A percentile compares a stretch with the other conserved stretches of the same genome.
Evolutionary conservation across 2,113 vertebrate genomes (phyloP).

Genomic region (Sprattus sprattus): DNA sequence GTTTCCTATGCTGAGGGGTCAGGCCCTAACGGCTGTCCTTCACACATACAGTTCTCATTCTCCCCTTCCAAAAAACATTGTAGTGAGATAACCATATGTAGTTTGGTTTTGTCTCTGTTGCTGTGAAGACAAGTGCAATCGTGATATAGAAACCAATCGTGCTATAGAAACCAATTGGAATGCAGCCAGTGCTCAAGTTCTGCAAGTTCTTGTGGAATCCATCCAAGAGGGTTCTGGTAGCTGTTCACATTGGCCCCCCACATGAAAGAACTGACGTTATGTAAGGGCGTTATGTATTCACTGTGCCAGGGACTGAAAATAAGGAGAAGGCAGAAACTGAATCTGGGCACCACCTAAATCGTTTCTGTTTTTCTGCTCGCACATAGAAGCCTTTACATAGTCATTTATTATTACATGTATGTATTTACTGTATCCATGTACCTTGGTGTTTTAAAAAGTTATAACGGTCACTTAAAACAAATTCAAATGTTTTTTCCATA

Average conservation of each 20-base stretch:
- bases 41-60: constrained; percentile 42
- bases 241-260: too few relatives aligned
- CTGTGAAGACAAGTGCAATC: neutral
- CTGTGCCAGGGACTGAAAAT: too few relatives aligned
- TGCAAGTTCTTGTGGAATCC: neutral
- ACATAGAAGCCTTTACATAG: neutral
- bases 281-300: too few relatives aligned
- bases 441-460: too few relatives aligned
- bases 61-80: neutral
- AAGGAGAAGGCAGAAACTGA: neutral
- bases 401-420: neutral
- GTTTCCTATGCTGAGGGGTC: constrained; percentile 55
- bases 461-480: too few relatives aligned
- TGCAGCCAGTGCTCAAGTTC: neutral
- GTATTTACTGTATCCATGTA: neutral
- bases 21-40: constrained; percentile 58
- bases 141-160: neutral
- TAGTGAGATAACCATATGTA: neutral
- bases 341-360: neutral
- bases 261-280: too few relatives aligned
- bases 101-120: too few relatives aligned
- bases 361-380: neutral
- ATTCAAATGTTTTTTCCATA: too few relatives aligned
- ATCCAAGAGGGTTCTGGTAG: too few relatives aligned
- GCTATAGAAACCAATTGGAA: neutral